These are phyloP conservation scores for Ptychodera flava DNA, from an alignment of 35 echinoderm and acorn worm genomes.

Conservation along the genomic window DNA sequence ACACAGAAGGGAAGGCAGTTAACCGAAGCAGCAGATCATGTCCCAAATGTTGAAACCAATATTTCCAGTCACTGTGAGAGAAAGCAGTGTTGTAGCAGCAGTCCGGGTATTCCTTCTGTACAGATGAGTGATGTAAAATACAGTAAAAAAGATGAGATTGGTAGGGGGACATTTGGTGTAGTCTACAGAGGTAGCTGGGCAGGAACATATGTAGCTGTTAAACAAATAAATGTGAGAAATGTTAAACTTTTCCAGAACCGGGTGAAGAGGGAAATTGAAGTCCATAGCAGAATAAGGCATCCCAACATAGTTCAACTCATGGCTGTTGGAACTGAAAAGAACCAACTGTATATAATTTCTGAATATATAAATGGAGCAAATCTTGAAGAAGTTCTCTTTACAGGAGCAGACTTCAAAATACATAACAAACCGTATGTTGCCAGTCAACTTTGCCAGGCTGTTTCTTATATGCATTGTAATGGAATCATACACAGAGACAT, in stretches of 20 bases:
- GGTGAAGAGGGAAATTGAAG: background rate
- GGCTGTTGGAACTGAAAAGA: background rate
- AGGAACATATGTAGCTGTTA: background rate
- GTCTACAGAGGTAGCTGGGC: background rate
- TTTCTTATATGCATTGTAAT: background rate
- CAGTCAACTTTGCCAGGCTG: background rate
- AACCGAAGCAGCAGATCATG: background rate
- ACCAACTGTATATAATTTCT: background rate
- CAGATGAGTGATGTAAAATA: background rate
- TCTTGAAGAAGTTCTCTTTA: background rate
- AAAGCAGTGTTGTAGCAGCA: background rate
- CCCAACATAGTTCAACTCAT: background rate
- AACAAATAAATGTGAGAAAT: background rate
- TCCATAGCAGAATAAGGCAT: background rate
- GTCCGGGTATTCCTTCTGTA: background rate
- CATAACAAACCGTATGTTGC: background rate
- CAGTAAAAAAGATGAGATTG: background rate
- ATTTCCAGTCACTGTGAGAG: background rate
- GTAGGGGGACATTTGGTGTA: background rate
- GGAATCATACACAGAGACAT: background rate
- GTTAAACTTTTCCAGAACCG: background rate
- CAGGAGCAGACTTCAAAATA: background rate
- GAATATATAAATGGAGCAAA: background rate
- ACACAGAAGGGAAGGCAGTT: background rate
- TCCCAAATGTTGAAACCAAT: background rate